phyloP scores from a whole-genome alignment of 2,888 invertebrate genomes.

The Polylopha cassiicola region DNA sequence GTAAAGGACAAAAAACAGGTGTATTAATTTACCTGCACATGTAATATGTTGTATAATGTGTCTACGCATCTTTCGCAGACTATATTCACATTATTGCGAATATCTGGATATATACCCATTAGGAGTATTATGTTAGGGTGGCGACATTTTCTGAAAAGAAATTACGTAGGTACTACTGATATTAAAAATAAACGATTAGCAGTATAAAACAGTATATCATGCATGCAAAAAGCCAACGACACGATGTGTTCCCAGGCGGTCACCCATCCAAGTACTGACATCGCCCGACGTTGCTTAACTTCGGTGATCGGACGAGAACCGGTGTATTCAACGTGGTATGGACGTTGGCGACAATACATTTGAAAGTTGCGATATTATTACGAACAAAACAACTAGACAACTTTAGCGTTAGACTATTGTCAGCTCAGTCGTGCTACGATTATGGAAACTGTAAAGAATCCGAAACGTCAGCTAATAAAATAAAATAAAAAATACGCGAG shows the following conservation, averaged over 20 bases:
- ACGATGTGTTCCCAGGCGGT: conserved; percentile 31
- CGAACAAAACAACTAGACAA: no score
- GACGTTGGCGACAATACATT: conserved; percentile 28
- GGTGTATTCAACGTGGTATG: conserved; percentile 33
- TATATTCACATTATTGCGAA: conserved; percentile 54
- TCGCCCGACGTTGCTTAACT: conserved; percentile 44
- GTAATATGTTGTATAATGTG: conserved; percentile 59
- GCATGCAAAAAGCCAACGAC: conserved; percentile 28
- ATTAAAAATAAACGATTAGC: no score
- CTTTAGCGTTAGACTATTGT: no score
- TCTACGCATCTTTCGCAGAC: conserved; percentile 69
- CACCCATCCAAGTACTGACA: conserved; percentile 35
- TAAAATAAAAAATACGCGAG: no score
- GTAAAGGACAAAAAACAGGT: conserved; percentile 5
- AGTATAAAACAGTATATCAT: no score
- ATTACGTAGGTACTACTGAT: conserved; percentile 12
- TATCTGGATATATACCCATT: conserved; percentile 69
- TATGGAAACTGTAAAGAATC: no score
- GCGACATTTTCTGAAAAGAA: conserved; percentile 62
- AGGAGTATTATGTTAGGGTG: conserved; percentile 72
- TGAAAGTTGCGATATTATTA: no score
- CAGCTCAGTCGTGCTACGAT: no score
- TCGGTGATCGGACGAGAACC: conserved; percentile 42
- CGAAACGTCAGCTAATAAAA: no score
- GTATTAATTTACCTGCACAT: conserved; percentile 55